Evolutionary conservation across 1,140 invertebrate species (phyloP), one percentile per base, ranked within the genome.

Genomic region (Hetaerina americana): DNA sequence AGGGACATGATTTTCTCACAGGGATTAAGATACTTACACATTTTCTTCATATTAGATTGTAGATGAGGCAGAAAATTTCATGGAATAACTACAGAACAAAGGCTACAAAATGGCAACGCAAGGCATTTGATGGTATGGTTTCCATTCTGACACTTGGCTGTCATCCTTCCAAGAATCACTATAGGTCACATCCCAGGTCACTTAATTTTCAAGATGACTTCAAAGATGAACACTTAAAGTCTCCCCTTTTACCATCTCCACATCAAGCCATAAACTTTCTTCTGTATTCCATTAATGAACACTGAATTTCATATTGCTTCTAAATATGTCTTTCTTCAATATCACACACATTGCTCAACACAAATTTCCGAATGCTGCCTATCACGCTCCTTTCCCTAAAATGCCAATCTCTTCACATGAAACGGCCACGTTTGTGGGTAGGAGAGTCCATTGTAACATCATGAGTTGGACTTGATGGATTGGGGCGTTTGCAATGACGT

Each of bases 401-500:
- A 57, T 26, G 67, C 25, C 67, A 68, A 24, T 68, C 67, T 15
- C 25, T 24, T 68, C 67, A 84, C 81, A 84, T 83, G 74, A 85
- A 82, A 77, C 84, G 81, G 75, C 81, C 82, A 76, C 86, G 82
- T 80, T 89, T 89, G 79, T 88, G 85, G 76, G 86, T 87, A 22
- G 88, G 87, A 28, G 87, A 88, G 75, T 88, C 88, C 86, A 88
- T 89, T 75, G 84, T 85, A 66, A 88, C 86, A 77, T 87, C 85
- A 70, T 85, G 84, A 29, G 85, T 76, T 15, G 79, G 77, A 5
- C 79, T 77, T 6, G 81, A 77, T 31, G 80, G 82, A 66, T 88
- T 87, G 26, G 88, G 86, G 76, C 90, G 84, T 82, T 92, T 92
- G 78, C 84, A 83, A 75, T 91, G 88, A 71, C 90, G 84, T 71